Conservation (phyloP, 2,113 vertebrate species). For the Carassius auratus region DNA sequence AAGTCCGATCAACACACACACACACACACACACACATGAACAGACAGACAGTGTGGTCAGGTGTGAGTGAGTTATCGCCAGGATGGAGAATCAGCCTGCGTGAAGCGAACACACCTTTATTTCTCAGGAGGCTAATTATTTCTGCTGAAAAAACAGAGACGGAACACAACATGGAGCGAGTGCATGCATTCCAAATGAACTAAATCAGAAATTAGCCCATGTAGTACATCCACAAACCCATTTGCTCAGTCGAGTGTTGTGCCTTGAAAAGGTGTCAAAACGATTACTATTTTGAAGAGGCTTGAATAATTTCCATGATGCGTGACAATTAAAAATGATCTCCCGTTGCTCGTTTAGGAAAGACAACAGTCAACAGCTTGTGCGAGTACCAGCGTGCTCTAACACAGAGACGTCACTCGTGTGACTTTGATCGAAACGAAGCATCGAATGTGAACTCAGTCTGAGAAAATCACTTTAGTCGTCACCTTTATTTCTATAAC, state of each 20-base stretch:
- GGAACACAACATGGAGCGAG: conserved; percentile 42
- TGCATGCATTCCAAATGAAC: conserved; percentile 43
- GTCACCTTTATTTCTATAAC: background rate
- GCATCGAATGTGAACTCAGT: background rate
- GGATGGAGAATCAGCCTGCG: conserved; percentile 52
- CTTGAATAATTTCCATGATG: conserved; percentile 45
- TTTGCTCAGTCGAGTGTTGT: conserved; percentile 48
- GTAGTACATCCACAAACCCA: conserved; percentile 39
- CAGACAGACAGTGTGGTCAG: conserved; percentile 57
- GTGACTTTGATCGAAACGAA: background rate
- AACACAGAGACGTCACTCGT: background rate
- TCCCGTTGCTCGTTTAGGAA: conserved; percentile 17
- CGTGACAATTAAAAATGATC: conserved; percentile 38
- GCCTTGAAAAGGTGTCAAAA: conserved; percentile 39
- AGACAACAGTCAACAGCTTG: conserved; percentile 32
- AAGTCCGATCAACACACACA: conserved; percentile 30
- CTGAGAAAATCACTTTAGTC: background rate
- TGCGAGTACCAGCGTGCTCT: background rate
- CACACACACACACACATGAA: conserved; percentile 13
- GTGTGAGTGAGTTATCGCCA: conserved; percentile 58
- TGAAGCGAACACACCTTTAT: conserved; percentile 61
- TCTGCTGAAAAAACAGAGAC: conserved; percentile 53
- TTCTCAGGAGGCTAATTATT: conserved; percentile 65
- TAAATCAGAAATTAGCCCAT: conserved; percentile 51
- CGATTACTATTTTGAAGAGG: conserved; percentile 40